Percentiles rank a stretch among this genome's conserved stretches.
phyloP scores from a whole-genome alignment of 2,113 vertebrate genomes.

The Leptocoma aspasia region DNA sequence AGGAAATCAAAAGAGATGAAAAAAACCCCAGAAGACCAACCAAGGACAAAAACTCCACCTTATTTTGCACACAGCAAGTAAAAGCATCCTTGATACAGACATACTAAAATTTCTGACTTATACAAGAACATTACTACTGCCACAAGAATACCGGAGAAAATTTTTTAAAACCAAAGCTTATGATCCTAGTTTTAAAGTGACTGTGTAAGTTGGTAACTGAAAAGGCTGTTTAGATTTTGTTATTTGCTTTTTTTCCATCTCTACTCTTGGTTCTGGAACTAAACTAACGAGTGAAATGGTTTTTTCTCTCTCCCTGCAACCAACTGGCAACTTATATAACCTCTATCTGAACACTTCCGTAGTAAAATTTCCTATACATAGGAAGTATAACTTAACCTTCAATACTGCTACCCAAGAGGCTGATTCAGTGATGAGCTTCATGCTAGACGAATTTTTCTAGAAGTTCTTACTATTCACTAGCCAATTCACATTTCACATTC shows the following conservation, averaged over 20 bases:
- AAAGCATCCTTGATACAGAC: not conserved
- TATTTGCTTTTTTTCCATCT: not conserved
- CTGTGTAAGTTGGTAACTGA: not conserved
- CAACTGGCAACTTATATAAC: not conserved
- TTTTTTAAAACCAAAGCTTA: not conserved
- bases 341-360: not conserved
- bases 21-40: not conserved
- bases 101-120: not conserved
- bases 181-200: not conserved
- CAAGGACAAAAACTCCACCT: fast-evolving
- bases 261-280: not conserved
- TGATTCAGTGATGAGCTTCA: not conserved
- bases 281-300: not conserved
- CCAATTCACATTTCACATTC: not conserved
- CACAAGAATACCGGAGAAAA: not conserved
- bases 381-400: not conserved
- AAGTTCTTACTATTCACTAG: not conserved
- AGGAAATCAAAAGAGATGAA: not conserved
- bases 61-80: not conserved
- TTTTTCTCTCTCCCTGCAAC: not conserved
- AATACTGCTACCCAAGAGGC: not conserved
- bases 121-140: not conserved
- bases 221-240: not conserved
- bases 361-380: not conserved
- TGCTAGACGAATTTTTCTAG: not conserved